These are phyloP conservation scores for Leucoma salicis DNA, from an alignment of 2,888 invertebrate species.

Conservation along the genomic window DNA sequence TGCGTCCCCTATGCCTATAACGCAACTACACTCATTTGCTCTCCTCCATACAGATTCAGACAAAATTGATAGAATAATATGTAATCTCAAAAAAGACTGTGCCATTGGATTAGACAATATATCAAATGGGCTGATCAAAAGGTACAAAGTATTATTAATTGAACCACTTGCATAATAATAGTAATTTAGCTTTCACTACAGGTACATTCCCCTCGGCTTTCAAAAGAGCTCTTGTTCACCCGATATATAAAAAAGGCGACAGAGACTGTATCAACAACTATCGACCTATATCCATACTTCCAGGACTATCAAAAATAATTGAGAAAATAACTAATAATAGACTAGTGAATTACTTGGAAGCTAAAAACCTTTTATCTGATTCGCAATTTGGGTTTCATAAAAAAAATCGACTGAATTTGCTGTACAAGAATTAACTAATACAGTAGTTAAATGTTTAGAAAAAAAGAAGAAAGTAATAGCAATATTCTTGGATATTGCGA, in stretches of 20 bases:
- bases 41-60: neutral
- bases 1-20: neutral
- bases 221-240: neutral
- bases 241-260: neutral
- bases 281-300: neutral
- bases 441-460: neutral
- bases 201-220: neutral
- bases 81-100: neutral
- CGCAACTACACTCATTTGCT: neutral
- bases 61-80: neutral
- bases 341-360: neutral
- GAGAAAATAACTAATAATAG: neutral
- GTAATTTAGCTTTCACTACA: neutral
- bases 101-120: neutral
- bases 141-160: neutral
- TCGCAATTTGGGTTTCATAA: neutral
- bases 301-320: neutral
- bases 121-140: neutral
- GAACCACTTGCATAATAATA: neutral
- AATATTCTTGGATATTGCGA: neutral
- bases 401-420: neutral
- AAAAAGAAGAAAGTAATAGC: neutral
- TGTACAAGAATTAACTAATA: neutral
- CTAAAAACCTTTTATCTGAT: neutral
- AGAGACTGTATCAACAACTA: constrained; percentile 11